Base-by-base conservation (phyloP, 64 coral and sea anemone genomes). In the Montipora efflorescens region DNA sequence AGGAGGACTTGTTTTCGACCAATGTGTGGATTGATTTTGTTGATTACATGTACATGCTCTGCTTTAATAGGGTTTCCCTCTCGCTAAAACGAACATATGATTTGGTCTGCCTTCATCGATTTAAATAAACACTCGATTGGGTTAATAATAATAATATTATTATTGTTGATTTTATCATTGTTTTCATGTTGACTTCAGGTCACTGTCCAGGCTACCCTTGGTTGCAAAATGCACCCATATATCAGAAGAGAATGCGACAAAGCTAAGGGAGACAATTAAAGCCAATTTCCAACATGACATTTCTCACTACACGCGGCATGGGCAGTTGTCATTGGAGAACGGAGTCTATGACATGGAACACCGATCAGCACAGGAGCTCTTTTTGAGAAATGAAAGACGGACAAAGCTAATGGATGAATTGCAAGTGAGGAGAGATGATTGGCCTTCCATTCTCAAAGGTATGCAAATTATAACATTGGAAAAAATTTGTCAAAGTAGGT, bases 401-500 rank as follows among this genome's bases (percentile, higher is more conserved):
- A 94, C 91, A 51, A 96, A 95, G 59, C 64, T 99, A 11, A 83
- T 58, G 16, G 90, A 99, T 70, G 98, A 99, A 57, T 67, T 99
- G 20, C 48, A 90, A 9, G 74, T 36, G 11, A 93, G 82, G 58
- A 94, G 67, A 78, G 86, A 91, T 69, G 89, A 91, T 9, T 99
- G 98, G 98, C 98, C 95, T 44, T 95, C 94, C n/a, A 99, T 99
- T 46, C 80, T 99, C 9, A 84, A 92, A 59, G 98, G 98, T 99
- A 83, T 64, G 52, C 52, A 55, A 10, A 55, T 55, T 5, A 10
- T 55, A 55, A 55, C 5, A 55, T 3, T 55, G 5, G 52, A 55
- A 55, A 10, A 55, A 36, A 36, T 36, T 1, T 36, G 28, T 36
- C 28, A 36, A 36, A 36, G 28, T 1, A 1, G 28, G 28, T 36